A percentile compares a stretch with the other conserved stretches of the same genome.
These are phyloP conservation scores for Halotydeus destructor DNA, from an alignment of 1,140 invertebrate species.

Conservation along the genomic window DNA sequence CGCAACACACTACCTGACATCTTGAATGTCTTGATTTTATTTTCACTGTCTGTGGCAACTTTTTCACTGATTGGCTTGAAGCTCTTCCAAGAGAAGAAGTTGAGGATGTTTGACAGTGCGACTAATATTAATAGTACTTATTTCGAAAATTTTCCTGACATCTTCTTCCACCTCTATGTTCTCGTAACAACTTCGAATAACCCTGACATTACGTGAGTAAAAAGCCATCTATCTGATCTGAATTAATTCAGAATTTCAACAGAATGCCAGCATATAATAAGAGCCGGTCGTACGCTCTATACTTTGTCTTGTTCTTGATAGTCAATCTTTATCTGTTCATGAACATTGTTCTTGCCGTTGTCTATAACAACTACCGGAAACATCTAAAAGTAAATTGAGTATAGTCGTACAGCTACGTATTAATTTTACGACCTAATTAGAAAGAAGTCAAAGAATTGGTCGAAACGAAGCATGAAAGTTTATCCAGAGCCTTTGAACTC, in stretches of 20 bases:
- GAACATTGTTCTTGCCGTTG: conserved; percentile 32
- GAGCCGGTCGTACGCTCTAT: conserved; percentile 27
- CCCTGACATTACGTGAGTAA: conserved; percentile 33
- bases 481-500: conserved; percentile 26
- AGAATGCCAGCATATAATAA: conserved; percentile 33
- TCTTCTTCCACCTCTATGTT: conserved; percentile 31
- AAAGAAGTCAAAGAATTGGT: conserved; percentile 29
- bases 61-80: conserved; percentile 32
- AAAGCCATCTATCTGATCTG: neutral
- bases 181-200: conserved; percentile 33
- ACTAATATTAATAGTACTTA: conserved; percentile 21
- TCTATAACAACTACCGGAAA: conserved; percentile 33
- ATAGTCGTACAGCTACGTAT: conserved; percentile 1
- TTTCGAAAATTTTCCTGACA: conserved; percentile 28
- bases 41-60: conserved; percentile 27
- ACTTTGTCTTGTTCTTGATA: conserved; percentile 30
- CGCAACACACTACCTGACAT: conserved; percentile 31
- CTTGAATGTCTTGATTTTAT: conserved; percentile 29
- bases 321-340: conserved; percentile 33
- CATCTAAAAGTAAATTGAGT: conserved; percentile 27
- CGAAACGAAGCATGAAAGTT: conserved; percentile 24
- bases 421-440: conserved; percentile 21
- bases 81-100: conserved; percentile 26
- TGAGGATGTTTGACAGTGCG: conserved; percentile 1
- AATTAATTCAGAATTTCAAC: neutral